Conservation (phyloP, 35 echinoderm and acorn worm species). For the Apostichopus parvimensis region DNA sequence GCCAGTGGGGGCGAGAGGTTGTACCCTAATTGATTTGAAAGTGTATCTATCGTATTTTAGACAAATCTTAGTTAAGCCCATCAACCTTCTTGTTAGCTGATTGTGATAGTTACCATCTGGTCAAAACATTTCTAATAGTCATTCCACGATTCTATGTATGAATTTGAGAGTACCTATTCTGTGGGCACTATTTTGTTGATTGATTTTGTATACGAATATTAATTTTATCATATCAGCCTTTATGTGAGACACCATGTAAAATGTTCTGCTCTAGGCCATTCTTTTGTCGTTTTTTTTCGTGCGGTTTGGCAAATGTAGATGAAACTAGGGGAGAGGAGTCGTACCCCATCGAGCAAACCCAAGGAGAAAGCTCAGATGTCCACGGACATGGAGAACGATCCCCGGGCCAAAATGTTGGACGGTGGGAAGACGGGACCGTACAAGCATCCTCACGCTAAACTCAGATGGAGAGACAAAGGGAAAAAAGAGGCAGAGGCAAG, state of each 20-base stretch:
- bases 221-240: background rate
- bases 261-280: background rate
- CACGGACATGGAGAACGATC: conserved; percentile 4
- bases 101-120: too few relatives aligned
- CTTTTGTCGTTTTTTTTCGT: background rate
- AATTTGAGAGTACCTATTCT: too few relatives aligned
- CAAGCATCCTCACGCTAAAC: conserved; percentile 79
- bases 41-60: too few relatives aligned
- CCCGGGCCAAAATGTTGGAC: conserved; percentile 30
- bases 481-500: conserved; percentile 63
- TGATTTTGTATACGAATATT: background rate
- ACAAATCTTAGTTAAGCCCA: too few relatives aligned
- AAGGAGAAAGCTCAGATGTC: background rate
- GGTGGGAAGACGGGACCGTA: conserved; percentile 63
- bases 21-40: too few relatives aligned
- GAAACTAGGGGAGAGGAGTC: background rate
- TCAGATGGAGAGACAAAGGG: conserved; percentile 80
- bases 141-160: too few relatives aligned
- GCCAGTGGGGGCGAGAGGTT: too few relatives aligned
- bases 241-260: background rate
- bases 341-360: background rate
- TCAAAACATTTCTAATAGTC: too few relatives aligned
- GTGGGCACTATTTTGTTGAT: too few relatives aligned
- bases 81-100: too few relatives aligned
- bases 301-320: background rate